phyloP scores from a whole-genome alignment of 2,888 invertebrate species.

The Watsonalla cultraria region DNA sequence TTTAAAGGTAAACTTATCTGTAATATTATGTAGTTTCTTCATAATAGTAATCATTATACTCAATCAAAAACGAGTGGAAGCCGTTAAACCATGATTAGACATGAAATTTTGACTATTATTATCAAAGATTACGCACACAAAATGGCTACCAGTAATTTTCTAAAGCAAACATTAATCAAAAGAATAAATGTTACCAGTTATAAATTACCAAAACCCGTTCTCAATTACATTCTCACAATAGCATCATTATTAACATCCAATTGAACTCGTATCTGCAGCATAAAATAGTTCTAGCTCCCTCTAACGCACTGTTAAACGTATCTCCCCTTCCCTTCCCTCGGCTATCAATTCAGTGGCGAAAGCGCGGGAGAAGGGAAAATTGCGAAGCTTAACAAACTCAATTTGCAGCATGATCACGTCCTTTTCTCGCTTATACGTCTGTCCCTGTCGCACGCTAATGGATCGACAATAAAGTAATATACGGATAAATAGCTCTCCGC shows the following conservation, averaged over 20 bases:
- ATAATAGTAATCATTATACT: no score
- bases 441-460: conserved; percentile 62
- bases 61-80: neutral
- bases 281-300: conserved; percentile 32
- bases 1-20: no score
- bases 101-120: conserved; percentile 12
- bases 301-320: conserved; percentile 10
- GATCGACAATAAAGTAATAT: conserved; percentile 77
- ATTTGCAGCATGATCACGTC: conserved; percentile 44
- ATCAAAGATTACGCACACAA: conserved; percentile 22
- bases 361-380: conserved; percentile 37
- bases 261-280: conserved; percentile 42
- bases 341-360: conserved; percentile 15
- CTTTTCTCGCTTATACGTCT: conserved; percentile 26
- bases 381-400: conserved; percentile 50
- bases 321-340: conserved; percentile 7
- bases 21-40: no score
- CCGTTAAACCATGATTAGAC: conserved; percentile 12
- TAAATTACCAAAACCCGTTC: conserved; percentile 39
- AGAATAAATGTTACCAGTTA: conserved; percentile 28
- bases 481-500: conserved; percentile 72
- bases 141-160: conserved; percentile 44
- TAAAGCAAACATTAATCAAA: conserved; percentile 54
- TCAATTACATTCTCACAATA: conserved; percentile 54
- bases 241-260: conserved; percentile 48